Evolutionary conservation across 2,888 invertebrate species (phyloP).

Genomic region (Marasmarcha lunaedactyla): DNA sequence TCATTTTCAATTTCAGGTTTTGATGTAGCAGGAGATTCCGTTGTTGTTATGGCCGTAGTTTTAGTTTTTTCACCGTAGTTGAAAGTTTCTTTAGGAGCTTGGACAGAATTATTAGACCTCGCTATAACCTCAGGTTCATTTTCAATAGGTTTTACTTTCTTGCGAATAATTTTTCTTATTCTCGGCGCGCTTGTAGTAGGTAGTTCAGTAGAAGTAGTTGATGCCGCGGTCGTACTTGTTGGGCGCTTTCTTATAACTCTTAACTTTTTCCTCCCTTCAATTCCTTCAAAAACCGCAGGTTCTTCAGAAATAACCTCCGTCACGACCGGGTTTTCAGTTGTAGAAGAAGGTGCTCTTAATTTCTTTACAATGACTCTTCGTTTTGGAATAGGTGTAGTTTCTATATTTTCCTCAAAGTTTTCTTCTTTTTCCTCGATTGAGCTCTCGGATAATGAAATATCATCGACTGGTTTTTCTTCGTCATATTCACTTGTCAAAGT

Average conservation of each 20-base stretch:
- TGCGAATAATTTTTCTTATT: conserved; percentile 50
- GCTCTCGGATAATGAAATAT: conserved; percentile 59
- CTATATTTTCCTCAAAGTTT: conserved; percentile 22
- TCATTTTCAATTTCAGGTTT: conserved; percentile 21
- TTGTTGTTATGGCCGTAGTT: conserved; percentile 19
- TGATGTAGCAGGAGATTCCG: conserved; percentile 16
- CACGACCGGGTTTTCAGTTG: conserved; percentile 23
- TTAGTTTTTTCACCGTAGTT: conserved; percentile 54
- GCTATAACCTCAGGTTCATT: conserved; percentile 31
- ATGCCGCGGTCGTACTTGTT: conserved; percentile 25
- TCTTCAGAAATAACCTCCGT: conserved; percentile 28
- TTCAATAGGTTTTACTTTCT: conserved; percentile 38
- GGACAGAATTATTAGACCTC: conserved; percentile 31
- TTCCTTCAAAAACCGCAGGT: conserved; percentile 28
- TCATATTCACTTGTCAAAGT: conserved; percentile 24
- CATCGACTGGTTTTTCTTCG: conserved; percentile 42
- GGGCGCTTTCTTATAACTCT: conserved; percentile 48
- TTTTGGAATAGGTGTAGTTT: conserved; percentile 22
- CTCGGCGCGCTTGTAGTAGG: conserved; percentile 26
- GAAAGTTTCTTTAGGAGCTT: conserved; percentile 24
- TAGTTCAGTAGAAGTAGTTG: conserved; percentile 20
- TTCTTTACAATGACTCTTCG: conserved; percentile 36
- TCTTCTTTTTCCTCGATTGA: conserved; percentile 61
- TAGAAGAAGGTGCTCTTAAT: conserved; percentile 25
- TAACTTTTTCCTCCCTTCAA: conserved; percentile 41